Conservation (phyloP, 1,140 invertebrate species). For the Penaeus japonicus region DNA sequence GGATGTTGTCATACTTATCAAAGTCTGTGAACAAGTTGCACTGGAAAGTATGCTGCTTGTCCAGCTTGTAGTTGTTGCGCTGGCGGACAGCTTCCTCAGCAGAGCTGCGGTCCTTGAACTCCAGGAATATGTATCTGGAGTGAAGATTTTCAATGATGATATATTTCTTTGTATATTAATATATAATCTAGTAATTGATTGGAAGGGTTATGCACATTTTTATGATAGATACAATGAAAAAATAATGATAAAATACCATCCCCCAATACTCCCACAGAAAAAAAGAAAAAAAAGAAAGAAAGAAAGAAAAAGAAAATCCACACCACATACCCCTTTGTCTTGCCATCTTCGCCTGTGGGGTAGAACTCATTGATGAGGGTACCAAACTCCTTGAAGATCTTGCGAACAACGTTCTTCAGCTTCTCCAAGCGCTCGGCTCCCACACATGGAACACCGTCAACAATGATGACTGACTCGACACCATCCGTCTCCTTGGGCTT, state of each 20-base stretch:
- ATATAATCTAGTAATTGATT: background rate
- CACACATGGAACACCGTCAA: slow-evolving; percentile 95
- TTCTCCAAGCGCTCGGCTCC: slow-evolving; percentile 91
- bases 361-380: slow-evolving; percentile 90
- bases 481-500: slow-evolving; percentile 94
- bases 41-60: slow-evolving; percentile 94
- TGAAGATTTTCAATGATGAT: slow-evolving; percentile 21
- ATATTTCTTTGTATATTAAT: background rate
- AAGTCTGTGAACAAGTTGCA: slow-evolving; percentile 97
- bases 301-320: background rate
- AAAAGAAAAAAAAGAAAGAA: background rate
- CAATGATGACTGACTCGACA: slow-evolving; percentile 93
- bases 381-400: slow-evolving; percentile 92
- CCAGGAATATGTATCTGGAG: slow-evolving; percentile 87
- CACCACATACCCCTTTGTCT: slow-evolving; percentile 82
- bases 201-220: background rate
- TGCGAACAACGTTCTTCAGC: slow-evolving; percentile 89
- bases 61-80: slow-evolving; percentile 93
- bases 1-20: slow-evolving; percentile 90
- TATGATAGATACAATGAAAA: too few relatives aligned
- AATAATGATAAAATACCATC: background rate
- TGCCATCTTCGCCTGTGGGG: slow-evolving; percentile 81
- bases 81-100: slow-evolving; percentile 87
- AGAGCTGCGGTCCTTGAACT: slow-evolving; percentile 82
- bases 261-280: background rate